Evolutionary conservation across 2,113 vertebrate genomes (phyloP), one percentile per base, ranked within the genome.

Genomic region (Romanogobio albipinnatus): DNA sequence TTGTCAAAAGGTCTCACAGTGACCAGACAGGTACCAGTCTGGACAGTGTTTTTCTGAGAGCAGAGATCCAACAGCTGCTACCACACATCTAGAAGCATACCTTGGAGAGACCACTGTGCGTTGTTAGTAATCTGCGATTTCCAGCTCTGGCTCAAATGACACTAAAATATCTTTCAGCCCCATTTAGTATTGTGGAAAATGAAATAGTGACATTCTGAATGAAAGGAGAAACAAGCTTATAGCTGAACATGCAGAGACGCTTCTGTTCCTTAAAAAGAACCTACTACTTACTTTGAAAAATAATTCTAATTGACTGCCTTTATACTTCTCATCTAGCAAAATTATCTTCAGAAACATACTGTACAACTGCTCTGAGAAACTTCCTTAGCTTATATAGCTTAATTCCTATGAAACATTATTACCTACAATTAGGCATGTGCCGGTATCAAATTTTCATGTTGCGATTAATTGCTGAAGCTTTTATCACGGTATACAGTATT

Each of bases 21-120:
- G 47, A 58, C 76, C 53, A 78, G 76, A 3, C 53, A 29, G 17
- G 29, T 53, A 78, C 7, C 76, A 59, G 29, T 78, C 53, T 61
- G 29, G 76, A 61, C 76, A 61, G 53, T 43, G 29, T 61, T 29
- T 61, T 78, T 22, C 51, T 19, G 15, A 33, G 19, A 61, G 53
- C 53, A 39, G 13, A 17, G 6, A 36, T 36, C 53, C 49, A 59
- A 10, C 26, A 22, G 56, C n/a, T 43, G 8, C 9, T 62, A 24
- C 33, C 26, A 29, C 26, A 61, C 22, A 79, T 1, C 2, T 61
- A 29, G 59, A 58, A 58, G 45, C 51, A 77, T 77, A 77, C 75
- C 75, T 56, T 58, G 75, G 17, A 51, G 15, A 58, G 75, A 33
- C 43, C 75, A 77, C 13, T 19, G 17, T 77, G 47, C 17, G 3